Evolutionary conservation across 2,113 vertebrate species (phyloP).

Genomic region (Grus americana): DNA sequence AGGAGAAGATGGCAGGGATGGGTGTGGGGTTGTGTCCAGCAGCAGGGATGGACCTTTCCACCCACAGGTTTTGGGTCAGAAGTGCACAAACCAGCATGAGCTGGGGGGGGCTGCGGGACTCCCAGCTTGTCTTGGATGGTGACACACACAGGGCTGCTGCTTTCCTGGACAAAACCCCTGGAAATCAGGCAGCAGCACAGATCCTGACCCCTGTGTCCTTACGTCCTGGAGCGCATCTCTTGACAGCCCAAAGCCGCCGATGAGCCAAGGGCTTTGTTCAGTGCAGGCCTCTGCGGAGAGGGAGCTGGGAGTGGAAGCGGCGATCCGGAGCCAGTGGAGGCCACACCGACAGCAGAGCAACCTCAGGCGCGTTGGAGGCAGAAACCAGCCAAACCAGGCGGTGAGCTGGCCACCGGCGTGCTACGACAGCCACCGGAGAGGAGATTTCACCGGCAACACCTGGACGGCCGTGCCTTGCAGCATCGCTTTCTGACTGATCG

Average conservation of each 20-base stretch:
- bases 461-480: background rate
- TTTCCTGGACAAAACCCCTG: background rate
- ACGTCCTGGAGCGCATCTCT: background rate
- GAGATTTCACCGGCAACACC: background rate
- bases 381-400: background rate
- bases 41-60: background rate
- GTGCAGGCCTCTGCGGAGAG: background rate
- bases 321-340: background rate
- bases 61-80: background rate
- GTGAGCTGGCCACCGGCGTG: background rate
- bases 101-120: rapidly evolving
- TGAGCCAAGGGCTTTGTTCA: background rate
- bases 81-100: background rate
- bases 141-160: background rate
- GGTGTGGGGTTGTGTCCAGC: background rate
- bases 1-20: background rate
- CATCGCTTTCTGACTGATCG: rapidly evolving
- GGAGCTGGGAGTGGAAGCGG: background rate
- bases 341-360: background rate
- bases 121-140: background rate
- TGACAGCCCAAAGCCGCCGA: background rate
- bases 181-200: background rate
- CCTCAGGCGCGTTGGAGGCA: rapidly evolving
- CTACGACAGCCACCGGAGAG: background rate
- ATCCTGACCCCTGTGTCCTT: background rate